Conservation (phyloP, 2,113 vertebrate genomes). For the Neopipo cinnamomea region DNA sequence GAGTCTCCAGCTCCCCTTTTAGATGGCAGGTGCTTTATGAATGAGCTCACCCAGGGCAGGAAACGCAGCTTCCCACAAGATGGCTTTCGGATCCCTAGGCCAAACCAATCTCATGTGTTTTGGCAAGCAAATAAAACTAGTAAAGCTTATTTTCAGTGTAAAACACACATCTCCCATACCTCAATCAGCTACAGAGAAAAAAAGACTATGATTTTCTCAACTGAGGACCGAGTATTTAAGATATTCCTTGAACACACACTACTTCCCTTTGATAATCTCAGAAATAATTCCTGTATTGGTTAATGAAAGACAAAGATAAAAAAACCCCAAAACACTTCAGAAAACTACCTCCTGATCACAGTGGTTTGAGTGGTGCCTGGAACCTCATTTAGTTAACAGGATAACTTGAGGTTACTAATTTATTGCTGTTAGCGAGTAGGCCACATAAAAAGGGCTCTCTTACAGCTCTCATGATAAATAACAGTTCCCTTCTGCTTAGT, state of each 20-base stretch:
- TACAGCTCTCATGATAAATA: neutral
- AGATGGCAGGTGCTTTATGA: fast-evolving
- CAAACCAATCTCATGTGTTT: neutral
- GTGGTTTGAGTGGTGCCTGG: neutral
- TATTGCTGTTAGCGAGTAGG: neutral
- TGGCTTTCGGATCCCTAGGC: neutral
- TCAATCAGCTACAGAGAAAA: neutral
- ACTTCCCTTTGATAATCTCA: neutral
- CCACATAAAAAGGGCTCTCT: neutral
- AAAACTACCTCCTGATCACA: neutral
- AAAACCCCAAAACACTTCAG: neutral
- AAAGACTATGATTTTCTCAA: neutral
- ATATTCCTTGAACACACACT: neutral
- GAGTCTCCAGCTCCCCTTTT: neutral
- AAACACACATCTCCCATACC: neutral
- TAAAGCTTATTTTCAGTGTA: neutral
- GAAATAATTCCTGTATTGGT: neutral
- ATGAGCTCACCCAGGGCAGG: neutral
- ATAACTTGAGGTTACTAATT: neutral
- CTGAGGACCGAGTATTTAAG: neutral
- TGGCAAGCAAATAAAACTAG: neutral
- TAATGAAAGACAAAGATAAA: neutral
- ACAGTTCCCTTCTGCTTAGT: neutral
- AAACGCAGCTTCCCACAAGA: neutral
- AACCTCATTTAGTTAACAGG: neutral